These are phyloP conservation scores for Propithecus perrieri DNA, from an alignment of 2,797 vertebrate species.

Conservation along the genomic window DNA sequence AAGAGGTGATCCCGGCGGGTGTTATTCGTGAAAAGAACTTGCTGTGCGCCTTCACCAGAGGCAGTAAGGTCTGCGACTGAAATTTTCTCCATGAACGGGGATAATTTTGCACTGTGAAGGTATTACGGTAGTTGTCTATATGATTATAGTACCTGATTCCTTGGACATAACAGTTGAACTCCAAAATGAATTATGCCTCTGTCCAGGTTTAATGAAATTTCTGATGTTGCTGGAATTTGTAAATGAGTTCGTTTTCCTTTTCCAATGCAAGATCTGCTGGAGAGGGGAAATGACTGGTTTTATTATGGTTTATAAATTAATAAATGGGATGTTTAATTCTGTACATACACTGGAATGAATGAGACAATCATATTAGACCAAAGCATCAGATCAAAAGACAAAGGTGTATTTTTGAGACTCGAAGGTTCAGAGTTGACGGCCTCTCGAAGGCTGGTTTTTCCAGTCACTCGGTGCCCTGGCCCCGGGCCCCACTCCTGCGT, in stretches of 20 bases:
- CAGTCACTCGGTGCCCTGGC: neutral
- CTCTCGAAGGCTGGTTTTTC: neutral
- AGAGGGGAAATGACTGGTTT: constrained; percentile 57
- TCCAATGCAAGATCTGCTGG: constrained; percentile 19
- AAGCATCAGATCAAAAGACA: constrained; percentile 27
- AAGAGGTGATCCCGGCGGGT: neutral
- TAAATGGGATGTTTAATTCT: constrained; percentile 73
- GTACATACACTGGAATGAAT: constrained; percentile 76
- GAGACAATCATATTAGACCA: constrained; percentile 24
- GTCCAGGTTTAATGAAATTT: constrained; percentile 45
- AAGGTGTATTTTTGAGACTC: neutral
- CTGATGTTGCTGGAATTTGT: constrained; percentile 56
- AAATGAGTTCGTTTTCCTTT: constrained; percentile 62
- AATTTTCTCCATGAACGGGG: neutral
- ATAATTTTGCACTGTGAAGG: neutral
- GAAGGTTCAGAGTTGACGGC: neutral
- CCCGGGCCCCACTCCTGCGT: rapidly evolving
- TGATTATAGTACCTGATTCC: neutral
- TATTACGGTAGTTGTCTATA: neutral
- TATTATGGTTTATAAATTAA: constrained; percentile 71
- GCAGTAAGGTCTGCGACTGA: neutral
- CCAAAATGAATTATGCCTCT: constrained; percentile 66
- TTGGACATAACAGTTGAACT: neutral
- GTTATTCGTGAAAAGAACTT: neutral
- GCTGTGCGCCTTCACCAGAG: neutral